phyloP scores from a whole-genome alignment of 1,140 invertebrate species.

The Drosophila paulistorum region DNA sequence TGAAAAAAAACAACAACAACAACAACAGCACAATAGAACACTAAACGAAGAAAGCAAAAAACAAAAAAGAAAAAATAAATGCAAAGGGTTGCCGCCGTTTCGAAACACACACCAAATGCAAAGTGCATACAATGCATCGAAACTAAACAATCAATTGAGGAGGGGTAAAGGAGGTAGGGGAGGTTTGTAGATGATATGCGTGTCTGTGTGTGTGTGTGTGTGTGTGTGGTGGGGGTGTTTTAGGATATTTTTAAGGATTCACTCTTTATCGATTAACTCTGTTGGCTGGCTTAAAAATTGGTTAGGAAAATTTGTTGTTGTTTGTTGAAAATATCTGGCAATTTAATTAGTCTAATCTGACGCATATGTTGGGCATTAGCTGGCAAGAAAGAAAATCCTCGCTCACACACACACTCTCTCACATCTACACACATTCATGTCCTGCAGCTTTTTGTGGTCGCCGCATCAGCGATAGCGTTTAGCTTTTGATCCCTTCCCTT shows the following conservation, averaged over 20 bases:
- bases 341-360: slow-evolving; percentile 75
- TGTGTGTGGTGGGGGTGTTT: not conserved
- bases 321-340: slow-evolving; percentile 75
- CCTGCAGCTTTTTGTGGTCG: slow-evolving; percentile 70
- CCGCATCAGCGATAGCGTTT: slow-evolving; percentile 73
- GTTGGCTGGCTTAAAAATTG: slow-evolving; percentile 36
- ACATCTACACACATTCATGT: slow-evolving; percentile 14
- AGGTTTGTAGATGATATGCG: not conserved
- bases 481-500: slow-evolving; percentile 67
- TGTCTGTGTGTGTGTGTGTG: not conserved
- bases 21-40: not conserved
- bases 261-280: slow-evolving; percentile 13
- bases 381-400: not conserved
- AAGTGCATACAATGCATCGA: slow-evolving; percentile 62
- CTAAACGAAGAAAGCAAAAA: slow-evolving; percentile 10
- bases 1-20: slow-evolving; percentile 31
- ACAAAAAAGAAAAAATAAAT: slow-evolving; percentile 3
- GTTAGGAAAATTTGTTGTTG: slow-evolving; percentile 30
- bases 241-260: slow-evolving; percentile 17
- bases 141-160: slow-evolving; percentile 46
- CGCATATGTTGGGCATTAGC: slow-evolving; percentile 41
- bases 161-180: too few species aligned
- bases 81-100: slow-evolving; percentile 50
- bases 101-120: slow-evolving; percentile 42
- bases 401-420: slow-evolving; percentile 6